Conservation (phyloP, 2,113 vertebrate genomes). For the Xiphophorus couchianus region DNA sequence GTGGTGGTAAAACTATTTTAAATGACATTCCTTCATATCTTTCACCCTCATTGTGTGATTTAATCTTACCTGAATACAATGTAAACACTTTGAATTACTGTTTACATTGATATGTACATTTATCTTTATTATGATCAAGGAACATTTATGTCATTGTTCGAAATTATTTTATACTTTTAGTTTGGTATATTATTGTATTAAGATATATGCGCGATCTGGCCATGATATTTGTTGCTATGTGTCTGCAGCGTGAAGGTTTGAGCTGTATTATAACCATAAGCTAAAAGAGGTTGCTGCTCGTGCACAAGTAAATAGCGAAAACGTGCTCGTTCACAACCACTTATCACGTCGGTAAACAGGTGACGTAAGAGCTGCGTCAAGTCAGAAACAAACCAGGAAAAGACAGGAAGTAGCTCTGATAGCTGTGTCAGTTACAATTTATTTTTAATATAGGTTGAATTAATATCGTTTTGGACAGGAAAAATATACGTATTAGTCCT, state of each 20-base stretch:
- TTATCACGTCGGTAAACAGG: constrained; percentile 75
- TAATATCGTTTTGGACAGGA: neutral
- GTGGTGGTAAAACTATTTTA: too few species aligned
- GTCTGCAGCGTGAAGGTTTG: neutral
- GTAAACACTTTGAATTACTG: too few species aligned
- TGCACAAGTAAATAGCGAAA: constrained; percentile 35
- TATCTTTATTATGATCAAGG: too few species aligned
- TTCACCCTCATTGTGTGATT: too few species aligned
- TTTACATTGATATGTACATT: too few species aligned
- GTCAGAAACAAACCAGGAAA: neutral
- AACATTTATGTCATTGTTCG: too few species aligned
- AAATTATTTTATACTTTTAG: too few species aligned
- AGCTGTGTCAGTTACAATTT: neutral
- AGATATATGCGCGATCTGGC: too few species aligned
- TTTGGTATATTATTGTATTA: too few species aligned
- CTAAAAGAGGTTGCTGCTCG: neutral
- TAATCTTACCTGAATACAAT: too few species aligned
- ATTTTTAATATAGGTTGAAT: neutral
- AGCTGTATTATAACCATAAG: neutral
- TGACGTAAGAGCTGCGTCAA: constrained; percentile 56
- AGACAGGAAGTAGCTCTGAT: neutral
- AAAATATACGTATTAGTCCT: neutral
- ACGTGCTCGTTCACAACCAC: constrained; percentile 43
- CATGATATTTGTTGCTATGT: too few species aligned
- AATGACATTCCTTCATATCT: too few species aligned